Percentiles rank a stretch among this genome's conserved stretches.
Conservation (phyloP, 2,797 vertebrate species). For the Diglossa cyanea region DNA sequence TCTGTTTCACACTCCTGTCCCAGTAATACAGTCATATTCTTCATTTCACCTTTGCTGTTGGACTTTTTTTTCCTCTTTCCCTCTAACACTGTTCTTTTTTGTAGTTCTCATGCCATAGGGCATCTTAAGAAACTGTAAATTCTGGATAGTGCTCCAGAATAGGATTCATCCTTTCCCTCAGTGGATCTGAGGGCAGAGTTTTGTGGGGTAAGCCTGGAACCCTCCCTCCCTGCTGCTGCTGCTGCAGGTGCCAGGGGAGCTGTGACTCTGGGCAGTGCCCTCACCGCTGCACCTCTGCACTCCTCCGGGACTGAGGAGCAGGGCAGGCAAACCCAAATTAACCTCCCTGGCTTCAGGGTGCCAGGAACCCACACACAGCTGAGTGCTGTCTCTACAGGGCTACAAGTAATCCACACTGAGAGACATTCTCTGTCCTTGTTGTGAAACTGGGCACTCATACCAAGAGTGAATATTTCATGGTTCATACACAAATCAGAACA, state of each 20-base stretch:
- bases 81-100: neutral
- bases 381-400: neutral
- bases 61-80: neutral
- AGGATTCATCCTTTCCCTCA: neutral
- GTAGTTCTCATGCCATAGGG: neutral
- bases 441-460: neutral
- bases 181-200: neutral
- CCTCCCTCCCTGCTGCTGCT: neutral
- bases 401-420: neutral
- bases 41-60: neutral
- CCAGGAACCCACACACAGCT: neutral
- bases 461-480: neutral
- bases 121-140: neutral
- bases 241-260: neutral
- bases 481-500: neutral
- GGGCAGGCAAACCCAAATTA: neutral
- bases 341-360: neutral
- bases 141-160: neutral
- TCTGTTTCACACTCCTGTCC: neutral
- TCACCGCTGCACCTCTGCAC: neutral
- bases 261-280: fast-evolving
- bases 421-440: fast-evolving
- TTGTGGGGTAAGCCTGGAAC: neutral
- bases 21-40: neutral
- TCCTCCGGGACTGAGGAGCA: fast-evolving